Base-by-base conservation (phyloP, 2,888 invertebrate genomes). In the Halocaridina rubra region DNA sequence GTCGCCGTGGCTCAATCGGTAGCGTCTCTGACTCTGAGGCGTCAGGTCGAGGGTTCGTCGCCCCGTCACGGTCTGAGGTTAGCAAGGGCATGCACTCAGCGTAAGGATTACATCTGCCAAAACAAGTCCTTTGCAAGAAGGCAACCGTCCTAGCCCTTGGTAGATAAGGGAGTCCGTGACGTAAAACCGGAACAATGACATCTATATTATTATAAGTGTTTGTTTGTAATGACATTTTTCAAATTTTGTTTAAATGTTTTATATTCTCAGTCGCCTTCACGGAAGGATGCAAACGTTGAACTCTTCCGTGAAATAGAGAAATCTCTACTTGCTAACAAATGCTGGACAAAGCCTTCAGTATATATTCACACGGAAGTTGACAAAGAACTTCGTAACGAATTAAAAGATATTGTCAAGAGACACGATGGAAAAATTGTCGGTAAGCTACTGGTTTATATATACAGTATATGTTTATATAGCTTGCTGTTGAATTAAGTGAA, bases 221-320 rank as follows among this genome's bases (percentile, higher is more conserved):
- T 4, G 13, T 27, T 69, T 7, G 22, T 2, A 30, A 13, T 72
- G 7, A 24, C 19, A n/a, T 57, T 13, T 8, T 77, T 16, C 1
- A 32, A 19, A 8, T 57, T 22, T 8, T 77, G 3, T 77, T 3
- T 71, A 5, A 61, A 22, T 61, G 32, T 3, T 5, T 72, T 24
- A n/a, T n/a, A n/a, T n/a, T 94, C 94, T 85, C 93, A 96, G 94
- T 96, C 96, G 89, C 96, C 97, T 1, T 95, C 96, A 1, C 94
- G 97, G 46, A 95, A 97, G 91, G 98, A 98, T 90, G 94, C 97
- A 88, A 96, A 97, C 90, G 94, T 97, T 85, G 98, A 98, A 91
- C 95, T 99, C 95, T 95, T 98, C 91, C 94, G 96, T 92, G 95
- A 95, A 88, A 96, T 97, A 82, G 97, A 97, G 90, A 95, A 96